Percentiles rank a stretch among this genome's conserved stretches.
Evolutionary conservation across 2,888 invertebrate species (phyloP).

Genomic region (Cylloceria caligata): DNA sequence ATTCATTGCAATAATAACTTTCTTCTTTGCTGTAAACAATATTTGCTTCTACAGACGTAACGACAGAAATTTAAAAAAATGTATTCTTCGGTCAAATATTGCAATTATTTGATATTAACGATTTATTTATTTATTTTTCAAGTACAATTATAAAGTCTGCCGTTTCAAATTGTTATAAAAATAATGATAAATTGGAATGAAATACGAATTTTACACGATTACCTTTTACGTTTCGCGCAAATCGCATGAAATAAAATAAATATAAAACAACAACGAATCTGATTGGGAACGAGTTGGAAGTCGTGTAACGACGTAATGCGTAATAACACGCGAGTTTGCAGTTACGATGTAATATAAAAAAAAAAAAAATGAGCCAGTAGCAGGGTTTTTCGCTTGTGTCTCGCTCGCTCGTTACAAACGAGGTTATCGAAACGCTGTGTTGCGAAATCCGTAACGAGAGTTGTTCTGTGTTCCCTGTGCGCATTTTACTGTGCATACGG

Average conservation of each 20-base stretch:
- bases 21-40: too few relatives aligned
- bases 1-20: too few relatives aligned
- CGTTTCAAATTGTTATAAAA: not conserved
- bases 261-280: not conserved
- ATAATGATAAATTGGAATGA: not conserved
- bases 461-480: conserved; percentile 35
- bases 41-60: too few relatives aligned
- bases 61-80: too few relatives aligned
- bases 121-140: too few relatives aligned
- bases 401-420: conserved; percentile 10
- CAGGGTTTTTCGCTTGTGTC: conserved; percentile 17
- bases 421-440: conserved; percentile 60
- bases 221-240: not conserved
- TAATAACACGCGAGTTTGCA: conserved; percentile 4
- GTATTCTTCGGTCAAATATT: not conserved
- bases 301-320: conserved; percentile 13
- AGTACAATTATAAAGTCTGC: not conserved
- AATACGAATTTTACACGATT: not conserved
- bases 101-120: not conserved
- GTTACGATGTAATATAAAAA: conserved; percentile 15
- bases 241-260: not conserved
- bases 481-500: conserved; percentile 14
- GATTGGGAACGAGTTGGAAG: conserved; percentile 3
- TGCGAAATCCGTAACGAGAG: conserved; percentile 61
- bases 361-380: conserved; percentile 16